A percentile compares a stretch with the other conserved stretches of the same genome.
These are phyloP conservation scores for Actinia equina DNA, from an alignment of 64 coral and sea anemone genomes.

Conservation along the genomic window DNA sequence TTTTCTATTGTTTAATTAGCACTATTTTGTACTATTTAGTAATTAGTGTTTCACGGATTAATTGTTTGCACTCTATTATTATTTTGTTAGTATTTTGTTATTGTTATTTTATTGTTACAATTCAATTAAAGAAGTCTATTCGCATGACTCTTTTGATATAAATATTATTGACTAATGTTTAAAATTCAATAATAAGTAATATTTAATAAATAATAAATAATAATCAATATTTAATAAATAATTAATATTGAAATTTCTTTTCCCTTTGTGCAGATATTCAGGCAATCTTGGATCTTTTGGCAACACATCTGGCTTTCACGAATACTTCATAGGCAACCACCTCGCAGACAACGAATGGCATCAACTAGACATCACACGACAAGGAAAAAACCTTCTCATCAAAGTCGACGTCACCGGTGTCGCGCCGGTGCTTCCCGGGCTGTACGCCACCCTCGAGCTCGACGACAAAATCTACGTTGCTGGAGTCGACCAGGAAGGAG, in stretches of 20 bases:
- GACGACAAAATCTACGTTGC: constrained; percentile 66
- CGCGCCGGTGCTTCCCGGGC: constrained; percentile 8
- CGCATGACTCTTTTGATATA: too few relatives aligned
- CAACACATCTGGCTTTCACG: constrained; percentile 52
- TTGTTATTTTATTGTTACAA: too few relatives aligned
- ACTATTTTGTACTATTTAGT: too few relatives aligned
- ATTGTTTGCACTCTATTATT: too few relatives aligned
- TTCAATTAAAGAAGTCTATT: too few relatives aligned
- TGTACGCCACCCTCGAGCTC: constrained; percentile 32
- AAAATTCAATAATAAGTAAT: too few relatives aligned
- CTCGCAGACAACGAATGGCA: constrained; percentile 84
- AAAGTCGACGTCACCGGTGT: constrained; percentile 23
- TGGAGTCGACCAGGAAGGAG: constrained; percentile 46
- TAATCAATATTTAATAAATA: too few relatives aligned
- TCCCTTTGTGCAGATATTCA: constrained; percentile 37
- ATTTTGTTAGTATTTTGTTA: too few relatives aligned
- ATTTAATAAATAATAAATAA: too few relatives aligned
- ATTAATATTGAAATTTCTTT: not conserved
- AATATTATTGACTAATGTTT: too few relatives aligned
- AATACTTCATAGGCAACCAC: constrained; percentile 35
- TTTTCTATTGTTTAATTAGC: too few relatives aligned
- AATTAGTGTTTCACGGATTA: too few relatives aligned
- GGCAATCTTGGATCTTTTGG: constrained; percentile 39
- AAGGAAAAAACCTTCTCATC: not conserved
- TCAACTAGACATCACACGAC: constrained; percentile 54